Evolutionary conservation across 2,888 invertebrate species (phyloP), one percentile per base, ranked within the genome.

Genomic region (Drepanosiphum platanoidis): DNA sequence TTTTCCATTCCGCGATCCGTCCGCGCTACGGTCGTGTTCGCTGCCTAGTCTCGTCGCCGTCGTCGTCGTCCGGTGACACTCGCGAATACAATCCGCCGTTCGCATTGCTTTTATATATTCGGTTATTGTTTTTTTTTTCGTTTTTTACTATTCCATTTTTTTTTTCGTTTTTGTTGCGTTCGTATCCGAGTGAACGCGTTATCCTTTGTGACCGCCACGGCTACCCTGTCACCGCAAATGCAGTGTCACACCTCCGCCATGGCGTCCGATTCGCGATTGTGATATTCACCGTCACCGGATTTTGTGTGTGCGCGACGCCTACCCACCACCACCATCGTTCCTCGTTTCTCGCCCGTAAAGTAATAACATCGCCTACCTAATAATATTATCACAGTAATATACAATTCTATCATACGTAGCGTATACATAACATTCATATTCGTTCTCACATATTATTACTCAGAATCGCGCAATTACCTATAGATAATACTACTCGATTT

Each of bases 251-350:
- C 32, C 74, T 64, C 36, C 68, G 66, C 75, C 77, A 84, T 84
- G 84, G 84, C 84, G 84, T 84, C 84, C 68, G 84, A 84, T 77
- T 84, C 84, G 36, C 84, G 84, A n/a, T 58, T 84, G 77, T 84
- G 84, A 84, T 77, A 77, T 70, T 68, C 46, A 22, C 27, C 74
- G 74, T 71, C 61, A 39, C 34, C 68, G 68, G 66, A 39, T 81
- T 71, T 71, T 22, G 13, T 15, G 13, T 15, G 72, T 82, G 71
- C 39, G 7, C 72, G 22, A 22, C 52, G 52, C 52, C 52, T 52
- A 52, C 32, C 68, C 36, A 36, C 22, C 18, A 18, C 13, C 36
- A 58, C 27, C 34, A 27, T 13, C 52, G 46, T 39, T 58, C 30
- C 3, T 46, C 68, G 46, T 68, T 46, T 58, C 68, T 64, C 64